phyloP scores from a whole-genome alignment of 2,888 invertebrate species.

The Eugnorisma glareosa region DNA sequence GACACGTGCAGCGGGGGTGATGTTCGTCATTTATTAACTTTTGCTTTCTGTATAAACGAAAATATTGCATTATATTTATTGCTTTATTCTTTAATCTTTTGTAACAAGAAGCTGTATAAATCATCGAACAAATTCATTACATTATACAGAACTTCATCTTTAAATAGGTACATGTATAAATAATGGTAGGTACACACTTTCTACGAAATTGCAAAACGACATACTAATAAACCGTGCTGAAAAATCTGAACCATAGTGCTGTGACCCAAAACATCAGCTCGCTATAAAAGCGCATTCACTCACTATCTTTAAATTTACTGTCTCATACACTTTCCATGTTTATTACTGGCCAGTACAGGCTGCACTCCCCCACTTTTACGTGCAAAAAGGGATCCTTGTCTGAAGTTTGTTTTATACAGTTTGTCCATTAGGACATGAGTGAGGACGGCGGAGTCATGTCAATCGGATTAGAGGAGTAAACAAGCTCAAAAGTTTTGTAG shows the following conservation, averaged over 20 bases:
- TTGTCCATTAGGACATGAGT: slow-evolving; percentile 64
- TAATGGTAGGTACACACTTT: no score
- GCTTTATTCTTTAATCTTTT: slow-evolving; percentile 17
- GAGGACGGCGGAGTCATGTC: slow-evolving; percentile 57
- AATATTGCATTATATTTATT: slow-evolving; percentile 58
- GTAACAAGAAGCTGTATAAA: not conserved
- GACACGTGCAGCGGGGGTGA: slow-evolving; percentile 77
- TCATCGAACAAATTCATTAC: not conserved
- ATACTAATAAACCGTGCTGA: not conserved
- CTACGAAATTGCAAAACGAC: not conserved
- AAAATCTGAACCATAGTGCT: not conserved
- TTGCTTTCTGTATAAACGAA: slow-evolving; percentile 68
- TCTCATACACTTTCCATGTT: slow-evolving; percentile 35
- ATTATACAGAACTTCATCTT: not conserved
- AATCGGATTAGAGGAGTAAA: slow-evolving; percentile 58
- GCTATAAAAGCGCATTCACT: slow-evolving; percentile 25
- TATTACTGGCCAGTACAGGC: slow-evolving; percentile 43
- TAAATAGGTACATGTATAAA: not conserved
- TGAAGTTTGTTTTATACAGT: slow-evolving; percentile 65
- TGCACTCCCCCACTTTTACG: slow-evolving; percentile 45
- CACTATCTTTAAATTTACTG: slow-evolving; percentile 27
- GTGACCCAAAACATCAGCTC: slow-evolving; percentile 6
- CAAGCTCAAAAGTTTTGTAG: slow-evolving; percentile 42
- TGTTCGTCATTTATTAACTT: slow-evolving; percentile 79
- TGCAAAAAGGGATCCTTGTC: slow-evolving; percentile 52